Base-by-base conservation (phyloP, 2,888 invertebrate species). In the Trissoscelio sp. region DNA sequence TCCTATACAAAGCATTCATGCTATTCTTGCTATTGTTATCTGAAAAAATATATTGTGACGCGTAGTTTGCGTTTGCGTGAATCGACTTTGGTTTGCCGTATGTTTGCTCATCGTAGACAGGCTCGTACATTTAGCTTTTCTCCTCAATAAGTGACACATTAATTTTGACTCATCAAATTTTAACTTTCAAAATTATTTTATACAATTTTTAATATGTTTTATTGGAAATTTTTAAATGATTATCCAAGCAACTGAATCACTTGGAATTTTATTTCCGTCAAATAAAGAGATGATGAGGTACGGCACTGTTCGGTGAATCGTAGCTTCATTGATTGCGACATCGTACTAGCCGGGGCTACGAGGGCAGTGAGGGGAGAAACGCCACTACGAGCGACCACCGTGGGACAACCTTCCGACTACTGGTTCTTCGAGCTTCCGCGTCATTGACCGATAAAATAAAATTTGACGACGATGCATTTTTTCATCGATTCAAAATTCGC, bases 281-380 rank as follows among this genome's bases (percentile, higher is more conserved):
- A 46, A 12, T 22, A 57, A 22, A 31, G 31, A 31, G n/a, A 48
- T n/a, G 16, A 34, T 31, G 64, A 51, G 66, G 57, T 85, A 89
- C 88, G 87, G 85, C 85, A 88, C 88, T 89, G 89, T 85, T 86
- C 85, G 88, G 87, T 88, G 88, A 89, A 88, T 88, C 89, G 89
- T 89, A 87, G 88, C 89, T 90, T 90, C 90, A 90, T 90, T 90
- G 90, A 90, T 90, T 90, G 89, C 87, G 83, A 86, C 84, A 87
- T 87, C 86, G 88, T 88, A 88, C 86, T 83, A 78, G 86, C 86
- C 87, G 85, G 90, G 87, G 85, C 73, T 66, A 48, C 37, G 55
- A 60, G 73, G 58, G 72, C 51, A 66, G 79, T 20, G 37, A 72
- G 72, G 79, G 72, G 72, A 55, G 72, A 55, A 24, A 37, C 53